Base-by-base conservation (phyloP, 2,113 vertebrate species). In the Cyprinodon brontotheroides region DNA sequence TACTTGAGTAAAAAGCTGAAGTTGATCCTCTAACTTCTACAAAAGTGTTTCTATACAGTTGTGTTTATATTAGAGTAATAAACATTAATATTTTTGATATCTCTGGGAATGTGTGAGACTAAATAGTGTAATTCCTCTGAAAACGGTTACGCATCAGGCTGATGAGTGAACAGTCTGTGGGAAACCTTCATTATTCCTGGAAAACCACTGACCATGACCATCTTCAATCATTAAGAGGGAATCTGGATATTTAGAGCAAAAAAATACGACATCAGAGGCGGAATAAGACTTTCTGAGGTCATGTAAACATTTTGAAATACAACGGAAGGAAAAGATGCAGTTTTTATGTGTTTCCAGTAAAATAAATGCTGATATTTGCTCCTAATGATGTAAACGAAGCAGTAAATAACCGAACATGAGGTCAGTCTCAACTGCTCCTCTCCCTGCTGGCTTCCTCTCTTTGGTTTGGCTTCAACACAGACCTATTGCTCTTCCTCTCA, bases 401-500 rank as follows among this genome's bases (percentile, higher is more conserved):
- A 6, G 29, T 29, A 29, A 29, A 29, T 29, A 29, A 29, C 29
- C 29, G 29, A 29, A 4, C 5, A 2, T 53, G 48, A 20, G 48
- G 48, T 53, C 48, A 53, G 48, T 17, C 48, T 50, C 13, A 29
- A 29, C 12, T 59, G 29, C 22, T 37, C 4, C 29, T 37, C 6
- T 14, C 13, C 14, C 50, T 20, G 14, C 20, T 57, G 53, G 5
- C 17, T 57, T 20, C 14, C 6, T 37, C 61, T 62, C 39, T 22
- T 17, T 11, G 20, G 12, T 60, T 60, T n/a, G 60, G 43, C 39
- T 15, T n/a, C 17, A 20, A 9, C 38, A 10, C 36, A 40, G 57
- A 61, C 22, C 13, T 11, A 29, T 11, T 17, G n/a, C 57, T 17
- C 12, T 5, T 61, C 29, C 29, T 71, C 40, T 83, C 86, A 0